phyloP scores from a whole-genome alignment of 1,140 invertebrate genomes.

The Limonius californicus region DNA sequence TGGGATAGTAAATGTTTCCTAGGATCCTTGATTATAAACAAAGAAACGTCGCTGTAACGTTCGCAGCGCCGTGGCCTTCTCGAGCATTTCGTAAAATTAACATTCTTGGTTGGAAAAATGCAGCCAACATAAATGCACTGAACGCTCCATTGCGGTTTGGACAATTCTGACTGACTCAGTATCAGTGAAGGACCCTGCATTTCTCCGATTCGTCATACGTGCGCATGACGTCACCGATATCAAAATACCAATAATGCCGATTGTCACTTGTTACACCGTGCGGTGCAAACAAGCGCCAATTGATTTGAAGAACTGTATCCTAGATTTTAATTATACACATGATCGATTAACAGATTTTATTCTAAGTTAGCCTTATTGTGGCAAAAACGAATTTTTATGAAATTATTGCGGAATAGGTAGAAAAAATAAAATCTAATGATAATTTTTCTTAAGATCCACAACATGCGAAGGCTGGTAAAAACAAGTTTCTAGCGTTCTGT shows the following conservation, averaged over 20 bases:
- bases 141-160: slow-evolving; percentile 17
- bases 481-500: not conserved
- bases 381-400: not conserved
- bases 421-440: not conserved
- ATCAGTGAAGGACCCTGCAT: slow-evolving; percentile 8
- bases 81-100: no score
- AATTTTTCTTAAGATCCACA: not conserved
- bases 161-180: slow-evolving; percentile 17
- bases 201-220: slow-evolving; percentile 12
- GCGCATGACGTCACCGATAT: slow-evolving; percentile 11
- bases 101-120: no score
- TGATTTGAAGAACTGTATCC: no score
- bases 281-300: no score
- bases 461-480: not conserved
- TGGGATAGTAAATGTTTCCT: no score
- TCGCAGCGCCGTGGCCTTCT: no score
- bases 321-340: no score
- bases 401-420: not conserved
- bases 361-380: no score
- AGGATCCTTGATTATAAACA: no score
- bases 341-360: no score
- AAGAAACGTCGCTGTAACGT: no score
- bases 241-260: slow-evolving; percentile 11
- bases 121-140: not conserved
- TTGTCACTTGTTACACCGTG: slow-evolving; percentile 1